Base-by-base conservation (phyloP, 2,888 invertebrate genomes). In the Drosophila aldrichi region DNA sequence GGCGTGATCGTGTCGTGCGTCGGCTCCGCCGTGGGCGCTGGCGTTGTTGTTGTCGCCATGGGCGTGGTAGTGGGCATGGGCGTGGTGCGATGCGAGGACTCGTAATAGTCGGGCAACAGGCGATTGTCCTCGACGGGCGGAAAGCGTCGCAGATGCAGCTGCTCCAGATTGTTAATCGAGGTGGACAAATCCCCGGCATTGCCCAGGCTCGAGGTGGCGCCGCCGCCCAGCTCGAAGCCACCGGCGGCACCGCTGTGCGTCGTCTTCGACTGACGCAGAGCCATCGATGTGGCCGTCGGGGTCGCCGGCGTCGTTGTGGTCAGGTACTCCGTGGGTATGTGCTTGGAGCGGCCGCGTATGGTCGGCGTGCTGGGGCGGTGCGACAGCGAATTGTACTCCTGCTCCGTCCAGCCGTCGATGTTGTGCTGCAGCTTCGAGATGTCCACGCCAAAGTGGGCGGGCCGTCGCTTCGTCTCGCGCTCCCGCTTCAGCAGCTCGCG, bases 321-420 rank as follows among this genome's bases (percentile, higher is more conserved):
- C 48, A 97, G 94, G 92, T 95, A 97, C 81, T 96, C 96, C 4
- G 95, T 94, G 3, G 97, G 97, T 77, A 97, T 97, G 91, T 96
- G 95, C 91, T 97, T 97, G 2, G 96, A 95, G 3, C 94, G 94
- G 1, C 94, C 94, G 56, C 95, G 94, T 76, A 95, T 94, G 61
- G 94, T 94, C 55, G 93, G 94, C 0, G 94, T 94, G 48, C 94
- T 94, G 7, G 94, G 93, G 67, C 93, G 94, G 81, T 94, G 94
- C 2, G 94, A 93, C 18, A 93, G 81, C 74, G 94, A 94, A 0
- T 95, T 95, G 91, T 94, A 96, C 82, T 96, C 95, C 92, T 96
- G 95, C 82, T 95, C 95, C 0, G 97, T 97, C 97, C 97, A 97
- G 74, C 96, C 96, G 82, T 97, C 96, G 64, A 97, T 97, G 79